Evolutionary conservation across 2,888 invertebrate species (phyloP), one percentile per base, ranked within the genome.

Genomic region (Synergus umbraculus): DNA sequence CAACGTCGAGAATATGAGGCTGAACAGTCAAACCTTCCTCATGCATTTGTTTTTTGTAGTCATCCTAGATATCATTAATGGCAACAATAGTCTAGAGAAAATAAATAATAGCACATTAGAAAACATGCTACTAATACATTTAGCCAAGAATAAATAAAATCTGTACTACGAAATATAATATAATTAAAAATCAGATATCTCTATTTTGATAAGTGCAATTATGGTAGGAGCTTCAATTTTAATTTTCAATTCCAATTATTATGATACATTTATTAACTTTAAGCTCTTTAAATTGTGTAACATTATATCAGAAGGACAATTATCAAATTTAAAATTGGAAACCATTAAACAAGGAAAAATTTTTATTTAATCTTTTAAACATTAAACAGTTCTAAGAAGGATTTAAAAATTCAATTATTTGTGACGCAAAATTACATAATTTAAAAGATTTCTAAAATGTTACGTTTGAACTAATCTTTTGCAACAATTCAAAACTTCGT

Each of bases 1-100:
- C 79, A 41, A 69, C 46, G 44, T 76, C 43, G n/a, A 79, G 46
- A 54, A 79, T 65, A 15, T 79, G 65, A 15, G 79, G 79, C 43
- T 79, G 79, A 18, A 76, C 54, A 63, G 49, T 63, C 18, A 54
- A 54, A 12, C 22, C 60, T 13, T 37, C 15, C 13, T 73, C 37
- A 8, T 73, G 18, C 44, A 78, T 43, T 43, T 43, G 41, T 8
- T 58, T 58, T 22, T 43, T 67, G 13, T 67, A 67, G 10, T 46
- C 22, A 22, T 67, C 46, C 3, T 22, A 4, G 22, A 67, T 22
- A 9, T 22, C 13, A 0, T 43, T 10, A 46, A 67, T 46, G 13
- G 43, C 22, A 44, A 46, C 67, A 13, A 67, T 29, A 44, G 22
- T 67, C 67, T 67, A 43, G 22, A 67, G 12, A 67, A 67, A 12